A percentile compares a stretch with the other conserved stretches of the same genome.
phyloP scores from a whole-genome alignment of 2,888 invertebrate species.

The Vandiemenella viatica region DNA sequence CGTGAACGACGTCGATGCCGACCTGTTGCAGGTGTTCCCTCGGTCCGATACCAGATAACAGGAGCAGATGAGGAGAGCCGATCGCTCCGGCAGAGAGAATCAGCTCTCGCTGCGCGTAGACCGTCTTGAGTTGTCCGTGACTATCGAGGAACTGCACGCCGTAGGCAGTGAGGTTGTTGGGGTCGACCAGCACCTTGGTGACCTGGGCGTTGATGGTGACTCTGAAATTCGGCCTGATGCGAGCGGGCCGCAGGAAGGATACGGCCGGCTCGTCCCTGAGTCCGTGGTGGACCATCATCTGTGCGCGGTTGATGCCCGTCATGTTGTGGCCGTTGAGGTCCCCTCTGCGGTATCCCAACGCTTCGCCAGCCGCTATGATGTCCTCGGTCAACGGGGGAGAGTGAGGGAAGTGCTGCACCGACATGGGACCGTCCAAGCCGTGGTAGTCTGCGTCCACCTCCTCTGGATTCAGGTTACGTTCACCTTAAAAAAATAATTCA shows the following conservation, averaged over 20 bases:
- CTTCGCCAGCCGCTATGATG: slow-evolving; percentile 26
- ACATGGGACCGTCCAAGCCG: slow-evolving; percentile 26
- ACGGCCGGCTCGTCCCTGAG: slow-evolving; percentile 32
- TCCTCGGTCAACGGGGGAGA: slow-evolving; percentile 26
- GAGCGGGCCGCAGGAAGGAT: slow-evolving; percentile 32
- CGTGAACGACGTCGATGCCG: slow-evolving; percentile 41
- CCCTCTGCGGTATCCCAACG: slow-evolving; percentile 26
- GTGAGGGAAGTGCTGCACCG: slow-evolving; percentile 28
- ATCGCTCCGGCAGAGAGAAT: slow-evolving; percentile 19
- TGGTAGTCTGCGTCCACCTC: slow-evolving; percentile 23
- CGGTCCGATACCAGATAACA: slow-evolving; percentile 38
- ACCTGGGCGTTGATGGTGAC: slow-evolving; percentile 33
- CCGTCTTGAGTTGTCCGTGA: slow-evolving; percentile 23
- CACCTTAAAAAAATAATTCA: no score
- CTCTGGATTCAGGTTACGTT: slow-evolving; percentile 20
- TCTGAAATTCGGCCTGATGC: slow-evolving; percentile 4
- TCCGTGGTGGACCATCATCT: slow-evolving; percentile 21
- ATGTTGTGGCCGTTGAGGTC: slow-evolving; percentile 25
- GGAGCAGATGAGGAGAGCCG: slow-evolving; percentile 34
- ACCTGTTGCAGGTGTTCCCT: slow-evolving; percentile 21
- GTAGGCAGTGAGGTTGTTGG: slow-evolving; percentile 26
- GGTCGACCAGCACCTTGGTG: slow-evolving; percentile 34
- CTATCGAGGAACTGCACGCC: slow-evolving; percentile 31
- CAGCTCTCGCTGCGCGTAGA: slow-evolving; percentile 29
- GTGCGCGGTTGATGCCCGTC: slow-evolving; percentile 15